These are phyloP conservation scores for Acleris cristana DNA, from an alignment of 2,888 invertebrate species.

Conservation along the genomic window DNA sequence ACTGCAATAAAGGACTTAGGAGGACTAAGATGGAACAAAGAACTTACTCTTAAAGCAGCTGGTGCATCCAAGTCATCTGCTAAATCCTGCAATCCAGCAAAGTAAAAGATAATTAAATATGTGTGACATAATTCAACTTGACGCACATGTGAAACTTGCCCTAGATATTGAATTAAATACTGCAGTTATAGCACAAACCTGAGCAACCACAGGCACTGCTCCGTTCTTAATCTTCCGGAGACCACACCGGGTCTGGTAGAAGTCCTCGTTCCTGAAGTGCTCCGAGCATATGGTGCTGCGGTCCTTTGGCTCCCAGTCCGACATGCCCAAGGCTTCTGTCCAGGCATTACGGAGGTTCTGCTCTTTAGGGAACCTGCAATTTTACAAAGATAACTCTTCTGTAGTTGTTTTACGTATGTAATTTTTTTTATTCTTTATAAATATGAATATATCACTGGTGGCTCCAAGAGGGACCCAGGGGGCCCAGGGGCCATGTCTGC, in stretches of 20 bases:
- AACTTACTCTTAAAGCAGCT: constrained; percentile 55
- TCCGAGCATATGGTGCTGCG: constrained; percentile 67
- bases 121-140: no score
- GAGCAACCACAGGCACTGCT: constrained; percentile 57
- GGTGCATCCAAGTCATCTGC: constrained; percentile 58
- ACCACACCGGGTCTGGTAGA: constrained; percentile 63
- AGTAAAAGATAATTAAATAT: constrained; percentile 4
- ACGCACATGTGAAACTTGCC: no score
- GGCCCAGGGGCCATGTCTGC: no score
- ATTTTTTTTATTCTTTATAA: no score
- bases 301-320: constrained; percentile 62
- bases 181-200: constrained; percentile 37
- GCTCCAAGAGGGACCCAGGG: no score
- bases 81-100: constrained; percentile 45
- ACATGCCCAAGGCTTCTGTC: constrained; percentile 59
- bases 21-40: no score
- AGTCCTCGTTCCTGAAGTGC: constrained; percentile 65
- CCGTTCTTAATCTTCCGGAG: constrained; percentile 59
- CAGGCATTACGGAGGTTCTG: constrained; percentile 55
- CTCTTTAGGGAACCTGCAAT: constrained; percentile 65
- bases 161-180: not conserved
- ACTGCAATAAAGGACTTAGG: no score
- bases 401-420: not conserved
- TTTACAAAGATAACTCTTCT: not conserved
- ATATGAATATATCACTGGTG: no score